Evolutionary conservation across 2,888 invertebrate genomes (phyloP), one percentile per base, ranked within the genome.

Genomic region (Xylophagus ater): DNA sequence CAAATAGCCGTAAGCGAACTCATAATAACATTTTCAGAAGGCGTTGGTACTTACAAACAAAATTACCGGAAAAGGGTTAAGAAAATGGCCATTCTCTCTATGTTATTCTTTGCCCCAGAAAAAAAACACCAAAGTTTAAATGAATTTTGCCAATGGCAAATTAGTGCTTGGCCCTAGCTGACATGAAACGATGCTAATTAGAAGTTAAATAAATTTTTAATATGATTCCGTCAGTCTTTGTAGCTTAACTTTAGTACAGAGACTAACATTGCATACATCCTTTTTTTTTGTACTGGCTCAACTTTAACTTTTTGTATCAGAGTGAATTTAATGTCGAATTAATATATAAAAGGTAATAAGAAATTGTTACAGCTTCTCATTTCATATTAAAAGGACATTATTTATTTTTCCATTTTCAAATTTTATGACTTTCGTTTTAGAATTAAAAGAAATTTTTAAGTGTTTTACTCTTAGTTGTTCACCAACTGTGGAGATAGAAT

Each of bases 191-290:
- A 47, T 43, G 47, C 45, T 50, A 49, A 49, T 50, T 49, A 50
- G 50, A 46, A 49, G 47, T 42, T 48, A 48, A 47, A 46, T 49
- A 49, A 49, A 50, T 50, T 50, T 50, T 49, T 50, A 47, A 50
- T 50, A 47, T 40, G 50, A 47, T 49, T 48, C 45, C 40, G 45
- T 40, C 4, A 18, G 13, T 33, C 37, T 40, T 37, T 37, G 25
- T 36, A 37, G 40, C 26, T 38, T 26, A 33, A 40, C 40, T 35
- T 40, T n/a, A n/a, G n/a, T n/a, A n/a, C n/a, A n/a, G n/a, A n/a
- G n/a, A n/a, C n/a, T n/a, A n/a, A n/a, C n/a, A n/a, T n/a, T n/a
- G n/a, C n/a, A n/a, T n/a, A n/a, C n/a, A n/a, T n/a, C n/a, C n/a
- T n/a, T n/a, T n/a, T n/a, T n/a, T n/a, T n/a, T n/a, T n/a, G n/a